Evolutionary conservation across 2,888 invertebrate genomes (phyloP), one percentile per base, ranked within the genome.

Genomic region (Eupithecia subfuscata): DNA sequence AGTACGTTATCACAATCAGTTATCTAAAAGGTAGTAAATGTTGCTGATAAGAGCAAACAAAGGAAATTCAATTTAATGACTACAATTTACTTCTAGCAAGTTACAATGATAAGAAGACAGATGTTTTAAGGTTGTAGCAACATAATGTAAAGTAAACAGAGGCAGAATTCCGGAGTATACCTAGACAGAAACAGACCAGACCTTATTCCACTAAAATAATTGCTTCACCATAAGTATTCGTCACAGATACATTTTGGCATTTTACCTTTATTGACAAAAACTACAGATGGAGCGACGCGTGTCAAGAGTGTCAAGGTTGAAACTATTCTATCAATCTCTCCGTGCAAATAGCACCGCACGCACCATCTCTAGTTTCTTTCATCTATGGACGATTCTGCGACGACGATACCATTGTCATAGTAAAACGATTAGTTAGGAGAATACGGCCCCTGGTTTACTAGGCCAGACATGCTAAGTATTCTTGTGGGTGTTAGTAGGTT

Each of bases 21-120:
- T 73, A 75, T 75, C 60, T 73, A 48, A 70, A 72, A 65, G 56
- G 70, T 63, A 67, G 56, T 72, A 43, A 67, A 68, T 67, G 40
- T 37, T 37, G 12, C n/a, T 60, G 75, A 75, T 75, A 74, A 73
- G 43, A 65, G 48, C 37, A 69, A 73, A 74, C 74, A 74, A 74
- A 74, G 70, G 43, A 74, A 65, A 70, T 64, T 16, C 37, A 69
- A 68, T 68, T 63, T 69, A 34, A 74, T 70, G 25, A 70, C 18
- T 48, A 45, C 48, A 45, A 30, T 73, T 69, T 64, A 64, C 34
- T 34, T 64, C 64, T 60, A 25, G 60, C 25, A 25, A 25, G 25
- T 60, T 60, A 60, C 60, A 25, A 25, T 25, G 60, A 60, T 60
- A 60, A 60, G 25, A 60, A 12, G 4, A 25, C 25, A 25, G 14